Evolutionary conservation across 2,888 invertebrate genomes (phyloP).

Genomic region (Nephrocerus scutellatus): DNA sequence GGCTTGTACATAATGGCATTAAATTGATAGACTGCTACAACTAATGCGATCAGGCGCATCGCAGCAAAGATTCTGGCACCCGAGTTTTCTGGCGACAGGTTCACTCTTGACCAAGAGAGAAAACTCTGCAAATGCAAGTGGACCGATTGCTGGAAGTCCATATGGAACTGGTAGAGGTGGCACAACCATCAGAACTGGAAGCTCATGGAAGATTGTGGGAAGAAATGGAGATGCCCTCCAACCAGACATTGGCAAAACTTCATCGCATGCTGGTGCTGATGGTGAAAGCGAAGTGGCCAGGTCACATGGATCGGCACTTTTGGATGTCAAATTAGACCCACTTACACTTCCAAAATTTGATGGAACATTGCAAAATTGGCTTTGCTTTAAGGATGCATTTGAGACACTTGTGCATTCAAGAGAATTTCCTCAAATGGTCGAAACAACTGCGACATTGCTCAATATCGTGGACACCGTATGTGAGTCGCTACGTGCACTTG

Average conservation of each 20-base stretch:
- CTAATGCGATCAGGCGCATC: slow-evolving; percentile 3
- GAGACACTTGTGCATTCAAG: slow-evolving; percentile 10
- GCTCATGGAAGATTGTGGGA: slow-evolving; percentile 4
- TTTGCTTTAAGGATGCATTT: too few relatives aligned
- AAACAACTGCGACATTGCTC: slow-evolving; percentile 7
- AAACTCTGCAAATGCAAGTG: slow-evolving; percentile 3
- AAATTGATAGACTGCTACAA: too few relatives aligned
- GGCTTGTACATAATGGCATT: too few relatives aligned
- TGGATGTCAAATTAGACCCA: slow-evolving; percentile 9
- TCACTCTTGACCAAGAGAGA: slow-evolving; percentile 10
- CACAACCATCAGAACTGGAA: slow-evolving; percentile 3
- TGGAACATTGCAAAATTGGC: slow-evolving; percentile 12
- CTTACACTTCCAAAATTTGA: slow-evolving; percentile 10
- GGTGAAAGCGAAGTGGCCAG: too few relatives aligned
- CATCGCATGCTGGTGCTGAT: slow-evolving; percentile 4
- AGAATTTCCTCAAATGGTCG: neutral
- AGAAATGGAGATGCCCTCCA: slow-evolving; percentile 2
- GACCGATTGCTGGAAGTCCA: slow-evolving; percentile 6
- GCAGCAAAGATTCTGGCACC: neutral
- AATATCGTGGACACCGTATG: slow-evolving; percentile 9
- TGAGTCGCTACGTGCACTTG: slow-evolving; percentile 14
- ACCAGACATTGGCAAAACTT: slow-evolving; percentile 5
- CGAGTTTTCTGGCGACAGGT: too few relatives aligned
- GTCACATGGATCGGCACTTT: too few relatives aligned
- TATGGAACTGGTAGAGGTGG: too few relatives aligned